These are phyloP conservation scores for Ceyx cyanopectus DNA, from an alignment of 2,113 vertebrate species.

Conservation along the genomic window DNA sequence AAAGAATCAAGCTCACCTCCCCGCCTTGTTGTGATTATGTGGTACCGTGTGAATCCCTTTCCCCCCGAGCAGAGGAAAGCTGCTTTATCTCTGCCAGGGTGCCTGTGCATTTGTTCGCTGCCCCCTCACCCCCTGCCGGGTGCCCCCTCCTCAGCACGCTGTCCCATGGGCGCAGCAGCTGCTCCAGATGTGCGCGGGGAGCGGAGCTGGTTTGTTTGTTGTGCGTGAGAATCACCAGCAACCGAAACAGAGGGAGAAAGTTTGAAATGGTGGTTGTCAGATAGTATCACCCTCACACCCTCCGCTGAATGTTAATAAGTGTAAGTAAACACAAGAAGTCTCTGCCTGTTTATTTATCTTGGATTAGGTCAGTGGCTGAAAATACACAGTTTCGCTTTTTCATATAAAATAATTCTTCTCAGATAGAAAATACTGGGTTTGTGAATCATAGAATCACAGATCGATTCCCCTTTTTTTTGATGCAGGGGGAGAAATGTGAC, in stretches of 20 bases:
- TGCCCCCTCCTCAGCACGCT: background rate
- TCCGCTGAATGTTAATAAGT: background rate
- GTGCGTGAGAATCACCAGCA: background rate
- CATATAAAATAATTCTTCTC: background rate
- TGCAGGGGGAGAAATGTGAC: background rate
- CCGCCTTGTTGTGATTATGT: background rate
- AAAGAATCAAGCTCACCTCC: background rate
- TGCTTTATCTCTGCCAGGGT: background rate
- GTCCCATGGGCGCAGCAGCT: background rate
- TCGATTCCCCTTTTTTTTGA: background rate
- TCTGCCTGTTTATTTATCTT: slow-evolving; percentile 43
- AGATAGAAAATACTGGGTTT: background rate
- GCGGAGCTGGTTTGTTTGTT: background rate
- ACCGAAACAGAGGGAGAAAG: background rate
- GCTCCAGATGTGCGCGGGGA: background rate
- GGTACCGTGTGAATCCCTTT: background rate
- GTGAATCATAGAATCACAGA: background rate
- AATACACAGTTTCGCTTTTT: slow-evolving; percentile 14
- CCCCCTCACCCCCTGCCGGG: rapidly evolving
- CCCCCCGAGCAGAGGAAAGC: background rate
- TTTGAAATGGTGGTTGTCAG: background rate
- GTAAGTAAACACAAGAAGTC: background rate
- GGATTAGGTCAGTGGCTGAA: slow-evolving; percentile 28
- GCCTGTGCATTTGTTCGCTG: background rate
- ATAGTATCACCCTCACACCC: slow-evolving; percentile 17